Base-by-base conservation (phyloP, 37 sponge, comb jelly and placozoan genomes). In the Spongilla lacustris region DNA sequence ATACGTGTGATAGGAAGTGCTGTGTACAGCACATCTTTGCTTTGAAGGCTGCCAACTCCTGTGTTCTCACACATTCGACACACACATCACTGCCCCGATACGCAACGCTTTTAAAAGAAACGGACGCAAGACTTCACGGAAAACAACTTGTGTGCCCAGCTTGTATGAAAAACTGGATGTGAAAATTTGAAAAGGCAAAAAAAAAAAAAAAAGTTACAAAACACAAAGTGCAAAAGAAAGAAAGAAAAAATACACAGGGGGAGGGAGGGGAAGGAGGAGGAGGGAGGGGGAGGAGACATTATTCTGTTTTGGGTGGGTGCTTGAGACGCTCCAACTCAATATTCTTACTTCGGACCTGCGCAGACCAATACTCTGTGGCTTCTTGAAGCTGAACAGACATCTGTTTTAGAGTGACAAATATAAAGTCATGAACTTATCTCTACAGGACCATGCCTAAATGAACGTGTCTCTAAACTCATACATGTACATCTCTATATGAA, bases 351-450 rank as follows among this genome's bases (percentile, higher is more conserved):
- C 89, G 48, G 0, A 89, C 89, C 25, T 89, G 83, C 35, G 78
- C 68, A 0, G 84, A 32, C 89, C 89, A 89, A 66, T 89, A 89
- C 33, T 71, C 89, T 66, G 84, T 84, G 79, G 81, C 79, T 34
- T 89, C 84, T 41, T 89, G 89, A 0, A 89, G 84, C 71, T 89
- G 89, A 30, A 83, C 28, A 23, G 89, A 89, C 25, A 89, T 31
- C 89, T 89, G 84, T 69, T n/a, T n/a, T n/a, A n/a, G n/a, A n/a
- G n/a, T n/a, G n/a, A n/a, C n/a, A n/a, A n/a, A n/a, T n/a, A n/a
- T n/a, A n/a, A n/a, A n/a, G n/a, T n/a, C n/a, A n/a, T n/a, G n/a
- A n/a, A n/a, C n/a, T n/a, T n/a, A n/a, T n/a, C n/a, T n/a, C n/a
- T n/a, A n/a, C n/a, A n/a, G n/a, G n/a, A n/a, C n/a, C n/a, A n/a